Percentiles rank a stretch among this genome's conserved stretches.
Evolutionary conservation across 2,888 invertebrate species (phyloP).

Genomic region (Sycophila texana): DNA sequence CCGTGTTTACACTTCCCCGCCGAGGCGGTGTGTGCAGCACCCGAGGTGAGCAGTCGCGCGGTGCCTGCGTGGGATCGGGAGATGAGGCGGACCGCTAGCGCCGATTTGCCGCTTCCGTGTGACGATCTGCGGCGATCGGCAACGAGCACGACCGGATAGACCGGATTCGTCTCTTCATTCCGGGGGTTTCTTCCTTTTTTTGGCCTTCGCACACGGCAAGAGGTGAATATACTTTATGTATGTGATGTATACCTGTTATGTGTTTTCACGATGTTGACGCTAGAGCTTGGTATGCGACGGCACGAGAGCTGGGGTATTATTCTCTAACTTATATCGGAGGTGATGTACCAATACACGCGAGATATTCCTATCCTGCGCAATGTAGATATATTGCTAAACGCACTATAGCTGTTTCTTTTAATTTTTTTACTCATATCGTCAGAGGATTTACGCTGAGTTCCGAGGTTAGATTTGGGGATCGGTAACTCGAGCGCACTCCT

Average conservation of each 20-base stretch:
- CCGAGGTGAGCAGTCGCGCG: no score
- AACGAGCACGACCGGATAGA: conserved; percentile 9
- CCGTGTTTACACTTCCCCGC: no score
- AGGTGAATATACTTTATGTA: conserved; percentile 23
- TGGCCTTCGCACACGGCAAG: conserved; percentile 7
- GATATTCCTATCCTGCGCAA: no score
- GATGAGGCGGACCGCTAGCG: background rate
- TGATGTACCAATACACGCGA: no score
- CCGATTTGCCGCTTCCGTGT: conserved; percentile 24
- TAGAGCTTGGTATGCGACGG: conserved; percentile 1
- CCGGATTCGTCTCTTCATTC: no score
- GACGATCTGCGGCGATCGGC: background rate
- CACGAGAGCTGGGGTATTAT: no score
- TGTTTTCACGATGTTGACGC: conserved; percentile 2
- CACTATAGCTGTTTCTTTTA: background rate
- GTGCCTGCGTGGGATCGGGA: background rate
- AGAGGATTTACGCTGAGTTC: no score
- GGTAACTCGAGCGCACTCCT: no score
- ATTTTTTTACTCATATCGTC: background rate
- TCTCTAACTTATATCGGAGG: no score
- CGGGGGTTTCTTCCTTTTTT: background rate
- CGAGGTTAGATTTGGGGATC: background rate
- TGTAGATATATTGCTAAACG: no score
- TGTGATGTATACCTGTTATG: no score
- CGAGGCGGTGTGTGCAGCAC: background rate